Percentiles rank a stretch among this genome's conserved stretches.
These are phyloP conservation scores for Orestias chungarensis DNA, from an alignment of 2,797 vertebrate species.

Conservation along the genomic window DNA sequence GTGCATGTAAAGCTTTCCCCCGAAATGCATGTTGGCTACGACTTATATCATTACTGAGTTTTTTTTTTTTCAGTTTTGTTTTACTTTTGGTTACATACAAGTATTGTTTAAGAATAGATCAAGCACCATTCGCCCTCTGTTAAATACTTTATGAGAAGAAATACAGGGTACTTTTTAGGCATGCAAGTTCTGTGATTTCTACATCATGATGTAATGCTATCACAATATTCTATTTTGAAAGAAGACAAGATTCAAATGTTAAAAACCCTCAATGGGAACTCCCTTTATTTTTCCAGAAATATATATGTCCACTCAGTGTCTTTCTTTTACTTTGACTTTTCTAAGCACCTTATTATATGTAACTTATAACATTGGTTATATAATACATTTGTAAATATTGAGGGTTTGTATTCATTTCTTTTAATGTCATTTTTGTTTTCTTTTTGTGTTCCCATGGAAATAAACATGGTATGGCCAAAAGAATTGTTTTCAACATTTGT, in stretches of 20 bases:
- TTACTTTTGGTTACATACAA: no score
- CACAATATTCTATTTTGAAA: constrained; percentile 50
- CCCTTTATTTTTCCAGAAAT: constrained; percentile 34
- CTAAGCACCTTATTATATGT: constrained; percentile 59
- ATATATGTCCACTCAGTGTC: constrained; percentile 44
- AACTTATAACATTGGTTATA: constrained; percentile 62
- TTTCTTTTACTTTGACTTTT: constrained; percentile 65
- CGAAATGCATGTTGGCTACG: background rate
- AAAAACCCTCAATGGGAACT: constrained; percentile 26
- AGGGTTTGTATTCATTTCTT: constrained; percentile 62
- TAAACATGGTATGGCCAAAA: constrained; percentile 78
- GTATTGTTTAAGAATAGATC: constrained; percentile 72
- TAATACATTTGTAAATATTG: constrained; percentile 57
- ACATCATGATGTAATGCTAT: constrained; percentile 57
- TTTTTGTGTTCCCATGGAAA: constrained; percentile 78
- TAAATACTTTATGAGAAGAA: constrained; percentile 62
- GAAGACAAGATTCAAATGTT: constrained; percentile 29
- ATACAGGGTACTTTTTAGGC: constrained; percentile 85
- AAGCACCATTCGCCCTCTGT: constrained; percentile 43
- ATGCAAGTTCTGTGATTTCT: constrained; percentile 74
- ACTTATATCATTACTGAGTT: background rate
- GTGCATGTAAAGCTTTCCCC: background rate
- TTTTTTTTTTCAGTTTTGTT: no score
- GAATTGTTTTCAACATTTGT: constrained; percentile 57
- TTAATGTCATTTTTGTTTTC: constrained; percentile 74